Conservation (phyloP, 2,888 invertebrate genomes). For the Leptinotarsa rubiginosa region DNA sequence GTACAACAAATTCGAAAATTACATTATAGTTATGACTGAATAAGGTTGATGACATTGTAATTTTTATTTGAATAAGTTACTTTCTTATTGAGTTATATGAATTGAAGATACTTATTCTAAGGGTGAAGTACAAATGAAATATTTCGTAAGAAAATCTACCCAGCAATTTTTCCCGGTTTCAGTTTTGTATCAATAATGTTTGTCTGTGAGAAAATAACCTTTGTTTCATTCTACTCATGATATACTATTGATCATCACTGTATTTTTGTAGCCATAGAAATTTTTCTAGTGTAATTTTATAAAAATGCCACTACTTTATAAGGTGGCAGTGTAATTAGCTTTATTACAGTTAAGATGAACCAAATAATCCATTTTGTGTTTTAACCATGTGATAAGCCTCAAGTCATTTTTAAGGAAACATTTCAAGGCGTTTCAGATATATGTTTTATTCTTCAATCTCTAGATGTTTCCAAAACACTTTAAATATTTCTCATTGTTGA, state of each 20-base stretch:
- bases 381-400: conserved; percentile 22
- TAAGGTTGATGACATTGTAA: too few relatives aligned
- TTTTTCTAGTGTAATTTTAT: conserved; percentile 24
- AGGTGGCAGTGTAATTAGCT: conserved; percentile 21
- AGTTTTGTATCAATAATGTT: not conserved
- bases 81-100: not conserved
- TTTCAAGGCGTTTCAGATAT: conserved; percentile 5
- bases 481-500: not conserved
- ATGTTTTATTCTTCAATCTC: not conserved
- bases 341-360: conserved; percentile 23
- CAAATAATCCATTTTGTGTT: conserved; percentile 21
- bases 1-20: too few relatives aligned
- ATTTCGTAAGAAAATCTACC: not conserved
- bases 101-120: not conserved
- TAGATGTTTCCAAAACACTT: conserved; percentile 4
- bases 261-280: conserved; percentile 27
- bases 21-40: too few relatives aligned
- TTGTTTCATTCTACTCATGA: not conserved
- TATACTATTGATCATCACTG: conserved; percentile 20
- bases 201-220: conserved; percentile 17
- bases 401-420: conserved; percentile 2
- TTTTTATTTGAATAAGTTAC: not conserved
- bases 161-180: not conserved
- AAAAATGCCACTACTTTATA: conserved; percentile 1
- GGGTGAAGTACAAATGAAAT: not conserved